Conservation (phyloP, 2,888 invertebrate species). For the Tenthredo scrophulariae region DNA sequence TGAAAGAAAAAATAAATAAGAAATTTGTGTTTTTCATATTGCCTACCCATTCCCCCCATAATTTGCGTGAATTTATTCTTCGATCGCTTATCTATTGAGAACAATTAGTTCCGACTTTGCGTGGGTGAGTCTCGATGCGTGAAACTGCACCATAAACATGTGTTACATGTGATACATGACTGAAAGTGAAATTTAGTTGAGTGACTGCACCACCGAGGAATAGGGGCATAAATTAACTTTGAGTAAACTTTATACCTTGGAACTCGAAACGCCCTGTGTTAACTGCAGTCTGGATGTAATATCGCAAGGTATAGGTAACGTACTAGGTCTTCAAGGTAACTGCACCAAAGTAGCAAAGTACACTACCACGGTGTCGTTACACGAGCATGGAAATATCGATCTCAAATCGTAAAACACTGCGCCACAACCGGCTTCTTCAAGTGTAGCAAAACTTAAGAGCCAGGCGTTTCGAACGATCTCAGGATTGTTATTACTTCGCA, state of each 20-base stretch:
- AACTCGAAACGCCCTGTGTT: conserved; percentile 10
- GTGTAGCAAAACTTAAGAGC: not conserved
- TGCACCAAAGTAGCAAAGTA: conserved; percentile 13
- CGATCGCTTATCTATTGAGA: not conserved
- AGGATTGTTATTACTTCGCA: conserved; percentile 2
- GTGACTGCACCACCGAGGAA: not conserved
- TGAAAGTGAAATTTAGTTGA: conserved; percentile 30
- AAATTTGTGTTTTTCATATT: not conserved
- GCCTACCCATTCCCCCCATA: not conserved
- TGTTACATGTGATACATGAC: not conserved
- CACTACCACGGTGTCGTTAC: not conserved
- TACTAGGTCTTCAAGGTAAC: not conserved
- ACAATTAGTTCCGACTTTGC: not conserved
- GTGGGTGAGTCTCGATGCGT: not conserved
- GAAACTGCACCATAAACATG: not conserved
- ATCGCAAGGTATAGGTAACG: not conserved
- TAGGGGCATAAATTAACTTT: conserved; percentile 16
- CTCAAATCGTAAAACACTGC: conserved; percentile 13
- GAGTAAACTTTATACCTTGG: conserved; percentile 23
- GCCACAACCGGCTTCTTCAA: not conserved
- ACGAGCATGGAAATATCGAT: conserved; percentile 3
- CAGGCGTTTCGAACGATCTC: not conserved
- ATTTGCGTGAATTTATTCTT: not conserved
- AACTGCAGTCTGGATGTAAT: conserved; percentile 16
- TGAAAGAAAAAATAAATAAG: not conserved